phyloP scores from a whole-genome alignment of 2,888 invertebrate genomes.

The Elysia crispata region DNA sequence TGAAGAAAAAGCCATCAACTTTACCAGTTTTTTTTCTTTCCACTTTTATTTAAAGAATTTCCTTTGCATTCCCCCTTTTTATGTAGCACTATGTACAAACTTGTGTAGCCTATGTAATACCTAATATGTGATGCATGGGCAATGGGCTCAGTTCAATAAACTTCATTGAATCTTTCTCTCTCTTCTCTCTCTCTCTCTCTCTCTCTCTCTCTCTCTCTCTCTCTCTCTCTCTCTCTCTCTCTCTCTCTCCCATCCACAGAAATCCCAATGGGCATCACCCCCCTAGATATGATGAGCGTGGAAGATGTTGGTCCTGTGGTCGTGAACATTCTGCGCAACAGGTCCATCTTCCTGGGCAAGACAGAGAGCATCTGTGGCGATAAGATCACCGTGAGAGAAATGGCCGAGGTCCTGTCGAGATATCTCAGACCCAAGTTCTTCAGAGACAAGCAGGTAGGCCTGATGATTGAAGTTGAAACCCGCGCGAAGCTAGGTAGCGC shows the following conservation, averaged over 20 bases:
- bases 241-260: conserved; percentile 53
- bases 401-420: conserved; percentile 63
- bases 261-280: conserved; percentile 69
- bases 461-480: too few relatives aligned
- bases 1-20: too few relatives aligned
- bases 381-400: conserved; percentile 67
- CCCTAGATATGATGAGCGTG: conserved; percentile 68
- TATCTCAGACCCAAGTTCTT: conserved; percentile 61
- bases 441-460: conserved; percentile 68
- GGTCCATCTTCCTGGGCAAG: conserved; percentile 59
- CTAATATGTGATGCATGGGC: too few relatives aligned
- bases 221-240: background rate
- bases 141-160: too few relatives aligned
- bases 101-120: too few relatives aligned
- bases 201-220: background rate
- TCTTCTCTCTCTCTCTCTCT: background rate
- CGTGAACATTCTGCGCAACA: conserved; percentile 57
- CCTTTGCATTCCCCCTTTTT: too few relatives aligned
- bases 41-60: too few relatives aligned
- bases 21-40: too few relatives aligned
- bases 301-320: conserved; percentile 72
- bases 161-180: too few relatives aligned
- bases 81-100: too few relatives aligned
- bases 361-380: conserved; percentile 71
- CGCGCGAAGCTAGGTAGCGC: too few relatives aligned